Base-by-base conservation (phyloP, 1,140 invertebrate genomes). In the Lysiphlebus fabarum region DNA sequence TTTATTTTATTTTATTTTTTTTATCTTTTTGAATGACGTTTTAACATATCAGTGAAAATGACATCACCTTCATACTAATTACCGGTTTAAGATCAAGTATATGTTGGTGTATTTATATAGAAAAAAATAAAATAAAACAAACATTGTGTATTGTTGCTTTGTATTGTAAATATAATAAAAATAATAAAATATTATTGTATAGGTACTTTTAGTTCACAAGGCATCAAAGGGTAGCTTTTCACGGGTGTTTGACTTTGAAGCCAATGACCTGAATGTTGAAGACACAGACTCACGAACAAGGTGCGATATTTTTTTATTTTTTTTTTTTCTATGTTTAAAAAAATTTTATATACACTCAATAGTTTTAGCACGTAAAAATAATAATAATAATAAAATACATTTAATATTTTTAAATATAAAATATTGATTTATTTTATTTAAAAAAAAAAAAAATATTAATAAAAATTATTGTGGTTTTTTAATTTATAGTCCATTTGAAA, bases 231-330 rank as follows among this genome's bases (percentile, higher is more conserved):
- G 90, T 51, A 93, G 91, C 74, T 95, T 95, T 75, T 93, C 91
- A 7, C 83, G 92, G 47, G 91, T 95, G n/a, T 95, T 95, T 71
- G 92, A 95, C 75, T 86, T 95, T 67, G 91, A 94, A 78, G 89
- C 90, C 2, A 89, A 84, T 65, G 90, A 92, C 77, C 74, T 91
- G 60, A 82, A 84, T 62, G 84, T 84, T 45, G 89, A 90, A 62
- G 89, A 91, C 64, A 84, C 85, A 51, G 89, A 90, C 68, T 84
- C 87, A 10, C 84, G 89, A 65, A 90, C 87, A 56, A 89, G 85
- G 85, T 86, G 17, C 17, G 17, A 26, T 26, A 26, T 26, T 26
- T 26, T 75, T 78, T 49, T 70, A 70, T 68, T 53, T 63, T 67
- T 66, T 65, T 61, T 56, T 40, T 53, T 58, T 40, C 48, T 62